Evolutionary conservation across 1,140 invertebrate genomes (phyloP), one percentile per base, ranked within the genome.

Genomic region (Sarcophaga bullata): DNA sequence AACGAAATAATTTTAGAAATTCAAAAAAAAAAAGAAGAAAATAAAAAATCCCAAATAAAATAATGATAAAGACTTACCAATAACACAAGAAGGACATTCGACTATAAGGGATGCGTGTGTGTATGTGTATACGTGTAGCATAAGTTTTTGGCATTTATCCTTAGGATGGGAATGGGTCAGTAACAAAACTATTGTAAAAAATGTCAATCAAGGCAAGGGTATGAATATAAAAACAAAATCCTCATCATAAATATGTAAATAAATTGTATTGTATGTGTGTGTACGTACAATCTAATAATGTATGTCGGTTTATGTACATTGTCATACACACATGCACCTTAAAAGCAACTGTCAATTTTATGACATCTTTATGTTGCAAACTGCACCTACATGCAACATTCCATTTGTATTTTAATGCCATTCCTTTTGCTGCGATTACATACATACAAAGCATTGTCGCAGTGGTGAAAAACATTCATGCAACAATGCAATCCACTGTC

Each of bases 141-240:
- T 37, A 37, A 37, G 25, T 37, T 37, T 37, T 37, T 37, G 17
- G 17, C 54, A 58, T 58, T 68, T 17, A 25, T 68, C 62, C 19
- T 68, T 19, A 68, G 17, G 62, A 37, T 37, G 25, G 4, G 25
- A 68, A 19, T 68, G 62, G 62, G 62, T 68, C 62, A 68, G 62
- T 68, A 25, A 68, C 62, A 86, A 86, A 88, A 88, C 87, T 88
- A 80, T 88, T 88, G 87, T 88, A 85, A 87, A 88, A n/a, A 88
- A 88, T 88, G 87, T 88, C 87, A 88, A 88, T 88, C 87, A 88
- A 88, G 81, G 25, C 25, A 37, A 37, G 25, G 25, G 25, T 37
- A 37, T 37, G 25, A 37, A 37, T 2, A 37, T 37, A 37, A 37
- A 37, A 37, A 37, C 1, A 37, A 37, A 37, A 37, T n/a, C n/a